Conservation (phyloP, 2,888 invertebrate genomes). For the Zaprionus bogoriensis region DNA sequence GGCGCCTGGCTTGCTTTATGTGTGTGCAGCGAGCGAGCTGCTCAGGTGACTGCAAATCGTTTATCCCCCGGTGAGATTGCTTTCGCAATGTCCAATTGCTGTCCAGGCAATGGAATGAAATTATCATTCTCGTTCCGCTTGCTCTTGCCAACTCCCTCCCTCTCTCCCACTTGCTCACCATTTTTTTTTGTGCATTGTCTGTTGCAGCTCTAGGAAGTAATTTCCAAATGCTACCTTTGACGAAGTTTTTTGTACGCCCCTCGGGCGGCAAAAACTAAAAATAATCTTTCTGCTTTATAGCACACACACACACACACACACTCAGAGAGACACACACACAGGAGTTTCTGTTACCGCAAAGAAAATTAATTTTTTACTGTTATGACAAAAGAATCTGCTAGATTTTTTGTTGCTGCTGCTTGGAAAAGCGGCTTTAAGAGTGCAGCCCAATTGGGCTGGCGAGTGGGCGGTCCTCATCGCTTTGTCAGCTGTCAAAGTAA, state of each 20-base stretch:
- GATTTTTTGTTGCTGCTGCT: not conserved
- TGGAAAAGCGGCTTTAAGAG: slow-evolving; percentile 12
- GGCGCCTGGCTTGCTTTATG: slow-evolving; percentile 17
- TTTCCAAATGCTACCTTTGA: slow-evolving; percentile 28
- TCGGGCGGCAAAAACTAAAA: slow-evolving; percentile 19
- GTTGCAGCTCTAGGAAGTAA: slow-evolving; percentile 20
- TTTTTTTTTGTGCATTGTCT: slow-evolving; percentile 1
- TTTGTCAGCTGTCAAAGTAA: slow-evolving; percentile 55
- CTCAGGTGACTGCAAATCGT: slow-evolving; percentile 53
- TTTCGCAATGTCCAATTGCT: slow-evolving; percentile 15
- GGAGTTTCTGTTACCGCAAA: slow-evolving; percentile 5
- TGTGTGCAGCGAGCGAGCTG: slow-evolving; percentile 16
- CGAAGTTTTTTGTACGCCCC: slow-evolving; percentile 16
- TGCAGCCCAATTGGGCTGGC: slow-evolving; percentile 20
- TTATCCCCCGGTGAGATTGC: slow-evolving; percentile 36
- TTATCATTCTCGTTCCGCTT: slow-evolving; percentile 31
- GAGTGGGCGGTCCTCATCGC: slow-evolving; percentile 34
- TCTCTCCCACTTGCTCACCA: not conserved
- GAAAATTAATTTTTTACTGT: slow-evolving; percentile 22
- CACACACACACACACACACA: not conserved
- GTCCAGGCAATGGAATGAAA: slow-evolving; percentile 28
- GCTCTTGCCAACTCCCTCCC: not conserved
- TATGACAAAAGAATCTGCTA: not conserved
- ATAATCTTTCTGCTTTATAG: slow-evolving; percentile 12
- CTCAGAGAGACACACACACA: not conserved